Evolutionary conservation across 2,888 invertebrate species (phyloP).

Genomic region (Nomada flava): DNA sequence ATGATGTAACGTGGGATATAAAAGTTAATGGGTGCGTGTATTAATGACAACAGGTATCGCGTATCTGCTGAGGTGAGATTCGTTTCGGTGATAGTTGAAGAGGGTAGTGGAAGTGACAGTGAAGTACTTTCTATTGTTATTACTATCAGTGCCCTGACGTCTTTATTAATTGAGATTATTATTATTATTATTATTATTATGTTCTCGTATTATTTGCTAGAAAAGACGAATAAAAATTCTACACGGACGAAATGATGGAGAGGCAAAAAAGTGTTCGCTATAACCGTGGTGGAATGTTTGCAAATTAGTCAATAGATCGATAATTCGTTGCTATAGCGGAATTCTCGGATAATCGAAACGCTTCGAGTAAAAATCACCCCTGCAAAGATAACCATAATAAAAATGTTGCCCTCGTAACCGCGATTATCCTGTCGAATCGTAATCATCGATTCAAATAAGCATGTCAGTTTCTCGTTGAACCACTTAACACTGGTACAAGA

Average conservation of each 20-base stretch:
- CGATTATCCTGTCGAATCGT: constrained; percentile 39
- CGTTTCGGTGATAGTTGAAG: too few species aligned
- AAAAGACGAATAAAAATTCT: too few species aligned
- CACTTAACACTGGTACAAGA: constrained; percentile 31
- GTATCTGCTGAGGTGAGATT: too few species aligned
- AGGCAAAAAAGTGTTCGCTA: background rate
- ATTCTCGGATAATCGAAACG: constrained; percentile 27
- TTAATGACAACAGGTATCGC: background rate
- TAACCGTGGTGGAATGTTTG: constrained; percentile 33
- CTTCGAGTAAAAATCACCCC: constrained; percentile 7
- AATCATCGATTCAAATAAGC: constrained; percentile 52
- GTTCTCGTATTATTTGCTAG: too few species aligned
- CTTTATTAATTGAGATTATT: too few species aligned
- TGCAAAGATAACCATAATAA: constrained; percentile 33
- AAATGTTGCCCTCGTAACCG: constrained; percentile 2
- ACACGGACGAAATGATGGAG: background rate
- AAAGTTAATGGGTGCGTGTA: background rate
- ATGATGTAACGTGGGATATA: constrained; percentile 12
- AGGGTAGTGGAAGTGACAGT: too few species aligned
- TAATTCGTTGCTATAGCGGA: constrained; percentile 42
- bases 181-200: too few species aligned
- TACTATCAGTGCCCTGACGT: too few species aligned
- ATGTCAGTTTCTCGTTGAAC: constrained; percentile 25
- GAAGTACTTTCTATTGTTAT: too few species aligned
- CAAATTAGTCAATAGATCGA: constrained; percentile 38